A percentile compares a stretch with the other conserved stretches of the same genome.
Conservation (phyloP, 2,797 vertebrate species). For the Protonibea diacanthus region DNA sequence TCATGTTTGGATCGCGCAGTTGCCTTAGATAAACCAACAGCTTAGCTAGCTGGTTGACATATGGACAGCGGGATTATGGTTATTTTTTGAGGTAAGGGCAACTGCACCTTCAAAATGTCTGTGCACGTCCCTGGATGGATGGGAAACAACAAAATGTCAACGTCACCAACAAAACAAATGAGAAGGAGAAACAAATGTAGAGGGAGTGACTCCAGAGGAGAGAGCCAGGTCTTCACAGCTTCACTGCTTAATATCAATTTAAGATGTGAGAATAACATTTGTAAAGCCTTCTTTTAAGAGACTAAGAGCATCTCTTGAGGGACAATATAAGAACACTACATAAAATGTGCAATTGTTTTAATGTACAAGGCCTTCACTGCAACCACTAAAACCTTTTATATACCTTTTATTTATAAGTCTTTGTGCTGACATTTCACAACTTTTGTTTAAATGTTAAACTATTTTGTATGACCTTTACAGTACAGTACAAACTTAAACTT, state of each 20-base stretch:
- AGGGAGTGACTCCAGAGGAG: constrained; percentile 22
- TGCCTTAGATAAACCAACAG: too few species aligned
- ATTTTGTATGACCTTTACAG: background rate
- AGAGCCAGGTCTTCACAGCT: background rate
- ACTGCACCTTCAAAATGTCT: too few species aligned
- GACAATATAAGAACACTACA: too few species aligned
- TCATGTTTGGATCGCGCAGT: too few species aligned
- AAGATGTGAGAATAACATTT: too few species aligned
- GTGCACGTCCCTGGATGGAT: constrained; percentile 29
- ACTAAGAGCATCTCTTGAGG: background rate
- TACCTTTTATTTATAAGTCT: background rate
- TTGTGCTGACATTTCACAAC: background rate
- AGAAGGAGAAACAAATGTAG: constrained; percentile 30
- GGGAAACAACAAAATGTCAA: constrained; percentile 38
- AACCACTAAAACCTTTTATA: background rate
- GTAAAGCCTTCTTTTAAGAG: background rate
- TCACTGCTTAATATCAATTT: too few species aligned
- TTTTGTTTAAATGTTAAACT: background rate
- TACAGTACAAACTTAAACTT: background rate
- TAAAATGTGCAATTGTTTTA: too few species aligned
- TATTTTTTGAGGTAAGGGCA: too few species aligned
- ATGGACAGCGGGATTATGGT: too few species aligned
- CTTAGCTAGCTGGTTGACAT: too few species aligned
- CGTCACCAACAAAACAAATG: constrained; percentile 31
- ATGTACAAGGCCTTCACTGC: background rate